Percentiles rank a stretch among this genome's conserved stretches.
phyloP scores from a whole-genome alignment of 2,888 invertebrate species.

The Graphium colonna region DNA sequence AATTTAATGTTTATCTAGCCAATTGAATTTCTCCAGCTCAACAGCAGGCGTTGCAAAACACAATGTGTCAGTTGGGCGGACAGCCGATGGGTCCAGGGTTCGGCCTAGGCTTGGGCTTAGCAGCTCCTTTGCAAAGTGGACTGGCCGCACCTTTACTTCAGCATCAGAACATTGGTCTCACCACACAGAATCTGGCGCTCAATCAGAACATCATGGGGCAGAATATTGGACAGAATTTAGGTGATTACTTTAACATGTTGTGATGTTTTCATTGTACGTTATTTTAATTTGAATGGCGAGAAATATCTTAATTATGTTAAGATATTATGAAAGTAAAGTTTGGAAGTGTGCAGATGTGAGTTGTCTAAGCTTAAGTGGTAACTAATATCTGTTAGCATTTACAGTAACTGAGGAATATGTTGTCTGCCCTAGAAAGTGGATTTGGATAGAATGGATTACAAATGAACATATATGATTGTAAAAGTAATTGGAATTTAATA shows the following conservation, averaged over 20 bases:
- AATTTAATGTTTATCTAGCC: background rate
- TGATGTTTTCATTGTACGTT: no score
- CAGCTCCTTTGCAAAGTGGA: slow-evolving; percentile 39
- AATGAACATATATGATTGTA: no score
- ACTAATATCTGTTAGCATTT: no score
- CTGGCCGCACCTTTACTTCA: slow-evolving; percentile 35
- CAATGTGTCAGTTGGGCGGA: slow-evolving; percentile 46
- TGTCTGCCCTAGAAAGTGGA: no score
- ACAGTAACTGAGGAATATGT: no score
- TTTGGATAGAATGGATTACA: no score
- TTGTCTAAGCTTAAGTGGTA: no score
- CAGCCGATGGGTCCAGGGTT: slow-evolving; percentile 49
- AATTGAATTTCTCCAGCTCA: slow-evolving; percentile 43
- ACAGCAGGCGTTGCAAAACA: slow-evolving; percentile 58
- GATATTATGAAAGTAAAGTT: no score
- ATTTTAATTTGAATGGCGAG: no score
- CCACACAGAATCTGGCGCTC: slow-evolving; percentile 49
- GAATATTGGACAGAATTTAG: slow-evolving; percentile 61
- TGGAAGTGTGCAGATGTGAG: no score
- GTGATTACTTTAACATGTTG: slow-evolving; percentile 36
- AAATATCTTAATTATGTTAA: no score
- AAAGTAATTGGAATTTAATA: no score
- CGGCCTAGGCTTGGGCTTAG: slow-evolving; percentile 52
- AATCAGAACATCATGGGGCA: slow-evolving; percentile 65
- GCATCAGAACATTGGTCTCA: slow-evolving; percentile 47